Base-by-base conservation (phyloP, 2,113 vertebrate genomes). In the Pomatostomus ruficeps region DNA sequence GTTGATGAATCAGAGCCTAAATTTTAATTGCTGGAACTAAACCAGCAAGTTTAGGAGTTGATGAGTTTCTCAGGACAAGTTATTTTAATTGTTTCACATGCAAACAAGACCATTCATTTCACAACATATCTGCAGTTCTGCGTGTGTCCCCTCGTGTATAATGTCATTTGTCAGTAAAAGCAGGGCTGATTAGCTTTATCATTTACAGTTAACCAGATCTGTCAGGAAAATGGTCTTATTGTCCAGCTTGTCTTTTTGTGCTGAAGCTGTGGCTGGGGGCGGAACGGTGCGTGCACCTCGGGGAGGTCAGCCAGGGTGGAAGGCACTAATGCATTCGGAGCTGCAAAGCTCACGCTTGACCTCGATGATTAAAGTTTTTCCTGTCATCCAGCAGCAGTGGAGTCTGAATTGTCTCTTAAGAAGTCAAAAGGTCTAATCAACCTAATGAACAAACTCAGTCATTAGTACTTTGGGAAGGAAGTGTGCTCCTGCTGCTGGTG, bases 351-450 rank as follows among this genome's bases (percentile, higher is more conserved):
- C 96, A 97, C 65, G 95, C 91, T 93, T 96, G 93, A 95, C 96
- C 91, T 90, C 45, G 57, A 3, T 88, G 75, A 91, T 95, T 93
- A 68, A 93, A 95, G 94, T 93, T 95, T 93, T 80, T 90, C 66
- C 62, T 94, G 43, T 85, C 89, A 78, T 49, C 89, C 74, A 83
- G 93, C 94, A 94, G 94, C 95, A 89, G 71, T 84, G 78, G 82
- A 97, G 90, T 76, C 91, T 85, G 85, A 87, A 87, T 96, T 87
- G 93, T 78, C 91, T 95, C 94, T 95, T 46, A 85, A 93, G 88
- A 93, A 94, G 96, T 90, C 95, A 96, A 91, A 96, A 96, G 95
- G 96, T 97, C 92, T 96, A 94, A 97, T 96, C 90, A 96, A 33
- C 72, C 83, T 94, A 92, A 95, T 93, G 94, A 96, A 93, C 78